These are phyloP conservation scores for Candidula unifasciata DNA, from an alignment of 2,888 invertebrate genomes.

Conservation along the genomic window DNA sequence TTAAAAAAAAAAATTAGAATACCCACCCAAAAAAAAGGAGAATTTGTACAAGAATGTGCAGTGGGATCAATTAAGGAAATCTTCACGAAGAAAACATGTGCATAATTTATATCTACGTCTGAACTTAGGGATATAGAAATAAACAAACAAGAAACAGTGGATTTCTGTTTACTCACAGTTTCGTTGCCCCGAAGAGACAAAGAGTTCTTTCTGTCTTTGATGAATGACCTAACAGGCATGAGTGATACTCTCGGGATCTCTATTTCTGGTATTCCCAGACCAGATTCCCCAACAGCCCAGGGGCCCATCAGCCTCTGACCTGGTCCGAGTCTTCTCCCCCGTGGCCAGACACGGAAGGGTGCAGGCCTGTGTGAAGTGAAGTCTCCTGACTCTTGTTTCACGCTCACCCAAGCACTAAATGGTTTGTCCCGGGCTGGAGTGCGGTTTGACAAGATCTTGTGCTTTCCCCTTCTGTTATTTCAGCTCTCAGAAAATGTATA, in stretches of 20 bases:
- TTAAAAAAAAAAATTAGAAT: too few relatives aligned
- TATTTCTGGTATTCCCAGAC: background rate
- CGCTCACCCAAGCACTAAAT: constrained; percentile 5
- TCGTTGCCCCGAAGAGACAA: background rate
- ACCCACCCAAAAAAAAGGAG: too few relatives aligned
- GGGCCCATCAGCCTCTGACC: background rate
- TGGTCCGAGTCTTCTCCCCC: background rate
- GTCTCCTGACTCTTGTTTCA: constrained; percentile 16
- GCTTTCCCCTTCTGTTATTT: background rate
- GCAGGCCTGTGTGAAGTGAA: background rate
- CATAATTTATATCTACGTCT: too few relatives aligned
- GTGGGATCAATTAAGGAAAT: too few relatives aligned
- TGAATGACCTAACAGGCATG: background rate
- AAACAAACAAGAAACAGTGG: too few relatives aligned
- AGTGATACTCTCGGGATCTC: background rate
- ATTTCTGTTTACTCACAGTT: background rate
- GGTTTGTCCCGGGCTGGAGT: background rate
- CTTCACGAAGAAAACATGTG: too few relatives aligned
- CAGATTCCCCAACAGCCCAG: background rate
- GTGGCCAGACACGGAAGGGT: background rate
- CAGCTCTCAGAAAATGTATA: background rate
- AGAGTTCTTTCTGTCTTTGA: background rate
- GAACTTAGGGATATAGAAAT: too few relatives aligned
- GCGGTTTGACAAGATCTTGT: background rate
- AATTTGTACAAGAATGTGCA: too few relatives aligned